Evolutionary conservation across 2,797 vertebrate genomes (phyloP).

Genomic region (Sandelia bainsii): DNA sequence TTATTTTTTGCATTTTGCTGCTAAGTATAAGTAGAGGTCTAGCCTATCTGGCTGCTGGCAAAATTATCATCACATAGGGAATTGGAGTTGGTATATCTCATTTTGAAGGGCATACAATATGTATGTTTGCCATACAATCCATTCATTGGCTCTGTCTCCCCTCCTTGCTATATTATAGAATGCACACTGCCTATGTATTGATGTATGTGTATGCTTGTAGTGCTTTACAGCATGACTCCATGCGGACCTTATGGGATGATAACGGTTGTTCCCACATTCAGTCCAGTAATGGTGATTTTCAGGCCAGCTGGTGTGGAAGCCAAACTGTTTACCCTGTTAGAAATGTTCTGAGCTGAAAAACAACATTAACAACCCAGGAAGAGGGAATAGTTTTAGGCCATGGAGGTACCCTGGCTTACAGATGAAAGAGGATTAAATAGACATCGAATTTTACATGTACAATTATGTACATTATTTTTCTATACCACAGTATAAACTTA

Average conservation of each 20-base stretch:
- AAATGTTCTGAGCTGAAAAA: slow-evolving; percentile 49
- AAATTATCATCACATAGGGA: slow-evolving; percentile 20
- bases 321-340: slow-evolving; percentile 58
- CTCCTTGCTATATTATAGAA: background rate
- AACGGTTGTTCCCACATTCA: slow-evolving; percentile 16
- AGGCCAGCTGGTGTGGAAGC: slow-evolving; percentile 31
- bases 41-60: slow-evolving; percentile 10
- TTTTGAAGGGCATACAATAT: slow-evolving; percentile 25
- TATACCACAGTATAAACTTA: background rate
- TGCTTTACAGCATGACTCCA: background rate
- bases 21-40: background rate
- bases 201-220: background rate
- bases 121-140: background rate
- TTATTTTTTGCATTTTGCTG: background rate
- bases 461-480: background rate
- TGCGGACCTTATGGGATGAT: background rate
- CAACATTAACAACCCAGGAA: slow-evolving; percentile 50
- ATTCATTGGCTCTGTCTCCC: no score
- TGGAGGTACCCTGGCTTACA: slow-evolving; percentile 4
- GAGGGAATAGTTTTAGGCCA: slow-evolving; percentile 50
- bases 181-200: background rate
- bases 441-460: slow-evolving; percentile 1
- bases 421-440: slow-evolving; percentile 32
- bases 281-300: slow-evolving; percentile 11
- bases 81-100: slow-evolving; percentile 1